phyloP scores from a whole-genome alignment of 2,113 vertebrate genomes.

The Talpa occidentalis region DNA sequence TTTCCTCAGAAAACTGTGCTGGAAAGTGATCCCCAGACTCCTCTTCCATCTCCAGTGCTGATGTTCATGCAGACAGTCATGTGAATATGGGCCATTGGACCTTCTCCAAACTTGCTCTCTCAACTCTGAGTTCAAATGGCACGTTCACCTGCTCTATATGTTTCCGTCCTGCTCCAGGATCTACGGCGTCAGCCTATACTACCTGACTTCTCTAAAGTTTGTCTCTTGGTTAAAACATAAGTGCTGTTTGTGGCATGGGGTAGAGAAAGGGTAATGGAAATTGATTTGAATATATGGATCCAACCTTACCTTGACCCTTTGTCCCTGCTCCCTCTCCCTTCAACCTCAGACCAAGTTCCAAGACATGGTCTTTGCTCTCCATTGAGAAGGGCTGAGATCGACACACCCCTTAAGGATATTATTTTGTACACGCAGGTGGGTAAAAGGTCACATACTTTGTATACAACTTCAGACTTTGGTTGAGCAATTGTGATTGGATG shows the following conservation, averaged over 20 bases:
- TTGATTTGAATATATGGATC: background rate
- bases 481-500: slow-evolving; percentile 25
- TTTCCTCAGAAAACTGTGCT: background rate
- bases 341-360: slow-evolving; percentile 56
- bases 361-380: slow-evolving; percentile 71
- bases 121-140: background rate
- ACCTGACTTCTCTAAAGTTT: slow-evolving; percentile 1
- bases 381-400: slow-evolving; percentile 33
- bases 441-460: slow-evolving; percentile 60
- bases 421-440: slow-evolving; percentile 36
- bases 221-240: background rate
- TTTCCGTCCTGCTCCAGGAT: background rate
- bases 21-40: background rate
- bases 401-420: slow-evolving; percentile 48
- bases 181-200: background rate
- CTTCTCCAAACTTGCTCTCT: background rate
- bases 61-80: background rate
- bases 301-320: slow-evolving; percentile 37
- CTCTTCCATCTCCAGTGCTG: background rate
- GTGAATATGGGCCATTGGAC: background rate
- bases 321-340: background rate
- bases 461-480: slow-evolving; percentile 53
- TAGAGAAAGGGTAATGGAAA: slow-evolving; percentile 15
- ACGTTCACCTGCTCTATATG: background rate
- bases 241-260: background rate